These are phyloP conservation scores for Eupeodes luniger DNA, from an alignment of 2,888 invertebrate species.

Conservation along the genomic window DNA sequence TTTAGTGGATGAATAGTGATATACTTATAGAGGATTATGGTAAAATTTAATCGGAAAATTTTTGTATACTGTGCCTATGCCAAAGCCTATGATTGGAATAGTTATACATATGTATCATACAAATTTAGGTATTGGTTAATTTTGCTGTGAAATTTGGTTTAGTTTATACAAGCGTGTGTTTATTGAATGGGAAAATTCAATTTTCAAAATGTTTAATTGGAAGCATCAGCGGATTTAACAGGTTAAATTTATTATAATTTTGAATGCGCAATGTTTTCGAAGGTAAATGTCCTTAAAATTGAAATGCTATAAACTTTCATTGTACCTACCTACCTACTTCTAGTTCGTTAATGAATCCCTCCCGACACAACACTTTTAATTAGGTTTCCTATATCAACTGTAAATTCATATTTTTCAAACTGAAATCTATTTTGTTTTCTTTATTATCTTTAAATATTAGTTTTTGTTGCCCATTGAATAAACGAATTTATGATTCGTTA, in stretches of 20 bases:
- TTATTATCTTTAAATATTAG: no score
- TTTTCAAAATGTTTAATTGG: conserved; percentile 18
- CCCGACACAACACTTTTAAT: background rate
- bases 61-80: background rate
- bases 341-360: background rate
- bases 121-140: background rate
- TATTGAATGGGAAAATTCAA: conserved; percentile 7
- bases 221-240: conserved; percentile 8
- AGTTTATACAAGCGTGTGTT: background rate
- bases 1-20: conserved; percentile 59
- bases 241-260: conserved; percentile 20
- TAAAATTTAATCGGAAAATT: conserved; percentile 60
- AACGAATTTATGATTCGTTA: no score
- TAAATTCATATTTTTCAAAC: no score
- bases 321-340: no score
- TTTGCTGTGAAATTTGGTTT: background rate
- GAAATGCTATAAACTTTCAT: background rate
- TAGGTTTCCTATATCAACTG: no score
- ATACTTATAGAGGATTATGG: conserved; percentile 51
- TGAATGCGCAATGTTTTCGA: background rate
- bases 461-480: no score
- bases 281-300: conserved; percentile 5
- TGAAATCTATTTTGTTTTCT: no score
- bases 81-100: background rate
- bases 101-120: no score